Evolutionary conservation across 1,140 invertebrate genomes (phyloP).

Genomic region (Melitaea cinxia): DNA sequence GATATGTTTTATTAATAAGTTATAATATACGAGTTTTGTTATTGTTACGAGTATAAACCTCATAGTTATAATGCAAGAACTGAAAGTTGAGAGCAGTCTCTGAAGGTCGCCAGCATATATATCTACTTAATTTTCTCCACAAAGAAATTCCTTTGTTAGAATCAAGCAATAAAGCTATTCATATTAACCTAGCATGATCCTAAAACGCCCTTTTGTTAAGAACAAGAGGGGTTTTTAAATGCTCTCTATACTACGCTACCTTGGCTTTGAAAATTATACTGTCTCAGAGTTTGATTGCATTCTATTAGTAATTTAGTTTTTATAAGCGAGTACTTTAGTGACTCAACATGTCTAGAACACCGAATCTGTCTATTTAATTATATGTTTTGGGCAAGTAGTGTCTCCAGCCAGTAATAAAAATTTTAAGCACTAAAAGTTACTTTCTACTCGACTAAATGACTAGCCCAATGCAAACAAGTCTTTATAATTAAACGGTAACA

Average conservation of each 20-base stretch:
- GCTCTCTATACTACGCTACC: not conserved
- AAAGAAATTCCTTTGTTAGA: not conserved
- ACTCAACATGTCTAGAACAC: too few species aligned
- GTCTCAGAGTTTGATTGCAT: too few species aligned
- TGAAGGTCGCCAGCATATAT: not conserved
- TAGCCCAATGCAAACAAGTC: too few species aligned
- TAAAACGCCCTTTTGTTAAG: not conserved
- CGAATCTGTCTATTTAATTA: too few species aligned
- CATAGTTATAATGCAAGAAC: not conserved
- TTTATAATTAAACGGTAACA: not conserved
- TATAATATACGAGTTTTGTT: not conserved
- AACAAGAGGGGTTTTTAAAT: not conserved
- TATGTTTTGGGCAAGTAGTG: too few species aligned
- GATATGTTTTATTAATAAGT: not conserved
- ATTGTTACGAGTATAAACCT: not conserved
- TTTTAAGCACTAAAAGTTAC: too few species aligned
- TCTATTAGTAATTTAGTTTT: too few species aligned
- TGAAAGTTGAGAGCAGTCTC: not conserved
- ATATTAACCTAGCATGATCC: not conserved
- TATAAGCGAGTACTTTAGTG: too few species aligned
- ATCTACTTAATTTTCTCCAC: not conserved
- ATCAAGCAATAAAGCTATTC: not conserved
- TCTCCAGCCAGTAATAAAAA: too few species aligned
- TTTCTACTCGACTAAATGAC: too few species aligned
- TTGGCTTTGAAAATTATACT: not conserved